Base-by-base conservation (phyloP, 2,113 vertebrate species). In the Anolis carolinensis region DNA sequence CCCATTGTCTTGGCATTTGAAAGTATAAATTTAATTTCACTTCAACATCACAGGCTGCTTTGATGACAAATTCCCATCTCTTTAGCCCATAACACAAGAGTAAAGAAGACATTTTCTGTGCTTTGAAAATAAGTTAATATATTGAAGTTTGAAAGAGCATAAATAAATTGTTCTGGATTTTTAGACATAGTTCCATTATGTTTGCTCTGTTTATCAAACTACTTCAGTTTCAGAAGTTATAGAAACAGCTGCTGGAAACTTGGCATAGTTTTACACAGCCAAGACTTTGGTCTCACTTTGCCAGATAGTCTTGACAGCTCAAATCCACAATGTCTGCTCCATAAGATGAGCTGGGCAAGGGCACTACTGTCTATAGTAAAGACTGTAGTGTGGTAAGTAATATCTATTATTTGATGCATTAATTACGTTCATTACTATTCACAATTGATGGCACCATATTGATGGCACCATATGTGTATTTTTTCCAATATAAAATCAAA, bases 21-120 rank as follows among this genome's bases (percentile, higher is more conserved):
- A 91, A 92, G 55, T 93, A 94, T 92, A 93, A 90, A 95, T 93
- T 94, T 94, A 88, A 94, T 95, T 94, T 94, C 90, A 87, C 84
- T 93, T 90, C 92, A 86, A 92, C 89, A 95, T 95, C 93, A 90
- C 84, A 91, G 7, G 70, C 86, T 89, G 82, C 93, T 95, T 95
- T 95, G 94, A 95, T 93, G 94, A 89, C 92, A 95, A 91, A 93
- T 89, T 92, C 90, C 89, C 89, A 0, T 93, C 93, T 92, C 88
- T 93, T 95, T 94, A 94, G 91, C 93, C 84, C 89, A 87, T 90
- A 91, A 92, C 83, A 89, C 77, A 94, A 87, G 90, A 92, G 88
- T 94, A 94, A 95, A 92, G 91, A 94, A 95, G 92, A 93, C 92
- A 95, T 93, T 95, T 93, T 90, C 86, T 82, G 76, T 83, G 91